Percentiles rank a stretch among this genome's conserved stretches.
Conservation (phyloP, 2,113 vertebrate species). For the Pungitius pungitius region DNA sequence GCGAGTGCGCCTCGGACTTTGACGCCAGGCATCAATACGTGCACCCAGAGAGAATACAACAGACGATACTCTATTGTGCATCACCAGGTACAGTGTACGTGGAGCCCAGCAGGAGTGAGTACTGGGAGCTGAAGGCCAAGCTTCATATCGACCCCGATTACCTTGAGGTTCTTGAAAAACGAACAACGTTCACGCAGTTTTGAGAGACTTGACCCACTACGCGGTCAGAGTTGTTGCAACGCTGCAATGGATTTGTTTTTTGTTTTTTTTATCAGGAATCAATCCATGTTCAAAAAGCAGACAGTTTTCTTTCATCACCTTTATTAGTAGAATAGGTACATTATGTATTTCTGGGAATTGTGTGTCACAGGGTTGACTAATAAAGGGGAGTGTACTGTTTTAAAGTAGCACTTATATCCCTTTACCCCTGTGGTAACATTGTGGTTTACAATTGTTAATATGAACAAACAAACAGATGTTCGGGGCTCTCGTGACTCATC, state of each 20-base stretch:
- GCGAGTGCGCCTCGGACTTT: conserved; percentile 89
- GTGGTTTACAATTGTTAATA: conserved; percentile 60
- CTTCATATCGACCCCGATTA: conserved; percentile 98
- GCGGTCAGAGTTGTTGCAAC: conserved; percentile 12
- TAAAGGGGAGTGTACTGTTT: conserved; percentile 44
- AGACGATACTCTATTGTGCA: conserved; percentile 91
- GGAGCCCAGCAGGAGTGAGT: conserved; percentile 94
- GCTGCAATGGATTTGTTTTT: conserved; percentile 20
- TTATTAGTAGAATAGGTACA: conserved; percentile 26
- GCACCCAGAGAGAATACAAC: conserved; percentile 90
- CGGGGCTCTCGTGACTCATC: conserved; percentile 63
- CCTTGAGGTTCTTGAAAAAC: conserved; percentile 98
- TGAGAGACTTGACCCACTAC: conserved; percentile 71
- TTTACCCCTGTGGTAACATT: conserved; percentile 46
- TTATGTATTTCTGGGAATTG: conserved; percentile 23
- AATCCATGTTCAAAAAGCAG: conserved; percentile 11
- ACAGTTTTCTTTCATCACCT: conserved; percentile 18
- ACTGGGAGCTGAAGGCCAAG: conserved; percentile 98
- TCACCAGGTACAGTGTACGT: conserved; percentile 92
- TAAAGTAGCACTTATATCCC: conserved; percentile 52
- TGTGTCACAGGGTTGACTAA: conserved; percentile 33
- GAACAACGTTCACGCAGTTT: conserved; percentile 98
- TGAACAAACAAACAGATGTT: conserved; percentile 48
- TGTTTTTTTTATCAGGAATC: conserved; percentile 53
- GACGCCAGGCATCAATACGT: conserved; percentile 89